Evolutionary conservation across 2,113 vertebrate species (phyloP).

Genomic region (Lagopus muta): DNA sequence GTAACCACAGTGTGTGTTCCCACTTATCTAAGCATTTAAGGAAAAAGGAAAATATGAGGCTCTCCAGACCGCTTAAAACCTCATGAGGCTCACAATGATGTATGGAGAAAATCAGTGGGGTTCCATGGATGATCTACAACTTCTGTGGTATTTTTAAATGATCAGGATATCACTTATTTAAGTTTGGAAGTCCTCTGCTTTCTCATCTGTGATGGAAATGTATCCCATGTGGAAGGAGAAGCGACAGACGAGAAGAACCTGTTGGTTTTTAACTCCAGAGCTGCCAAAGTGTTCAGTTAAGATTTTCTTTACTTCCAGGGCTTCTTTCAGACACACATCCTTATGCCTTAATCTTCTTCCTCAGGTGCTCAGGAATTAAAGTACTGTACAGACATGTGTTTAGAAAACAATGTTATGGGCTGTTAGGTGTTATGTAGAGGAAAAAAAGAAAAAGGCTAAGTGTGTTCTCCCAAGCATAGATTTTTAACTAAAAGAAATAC

Average conservation of each 20-base stretch:
- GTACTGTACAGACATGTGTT: not conserved
- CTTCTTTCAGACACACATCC: not conserved
- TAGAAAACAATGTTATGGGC: not conserved
- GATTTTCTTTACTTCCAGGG: not conserved
- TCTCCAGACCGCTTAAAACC: not conserved
- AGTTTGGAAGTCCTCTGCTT: not conserved
- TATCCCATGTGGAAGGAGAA: not conserved
- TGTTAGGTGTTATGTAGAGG: not conserved
- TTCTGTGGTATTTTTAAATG: not conserved
- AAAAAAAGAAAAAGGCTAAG: not conserved
- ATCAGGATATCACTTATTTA: not conserved
- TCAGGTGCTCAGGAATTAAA: not conserved
- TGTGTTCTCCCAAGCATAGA: not conserved
- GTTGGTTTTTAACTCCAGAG: not conserved
- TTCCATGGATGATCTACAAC: not conserved
- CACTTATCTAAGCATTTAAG: not conserved
- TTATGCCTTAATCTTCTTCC: not conserved
- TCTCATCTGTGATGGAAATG: not conserved
- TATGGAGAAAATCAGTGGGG: not conserved
- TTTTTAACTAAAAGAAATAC: not conserved
- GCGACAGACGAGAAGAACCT: not conserved
- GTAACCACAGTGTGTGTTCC: fast-evolving
- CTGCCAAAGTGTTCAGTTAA: not conserved
- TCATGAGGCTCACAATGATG: not conserved
- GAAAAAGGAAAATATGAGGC: not conserved